These are phyloP conservation scores for Clepsis dumicolana DNA, from an alignment of 2,888 invertebrate species.

Conservation along the genomic window DNA sequence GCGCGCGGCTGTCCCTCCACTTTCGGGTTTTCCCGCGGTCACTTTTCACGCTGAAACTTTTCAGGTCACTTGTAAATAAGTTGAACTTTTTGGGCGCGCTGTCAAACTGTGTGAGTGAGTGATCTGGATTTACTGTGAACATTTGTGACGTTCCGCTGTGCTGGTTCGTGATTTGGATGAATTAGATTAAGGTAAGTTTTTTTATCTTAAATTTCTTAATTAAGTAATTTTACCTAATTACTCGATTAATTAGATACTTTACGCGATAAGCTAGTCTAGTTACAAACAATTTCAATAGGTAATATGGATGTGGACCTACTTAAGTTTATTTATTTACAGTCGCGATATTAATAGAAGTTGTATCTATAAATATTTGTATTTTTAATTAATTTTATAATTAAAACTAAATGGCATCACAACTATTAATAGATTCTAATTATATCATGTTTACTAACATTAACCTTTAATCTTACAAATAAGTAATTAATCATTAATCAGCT, in stretches of 20 bases:
- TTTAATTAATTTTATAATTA: constrained; percentile 30
- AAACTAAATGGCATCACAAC: background rate
- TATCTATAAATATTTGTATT: background rate
- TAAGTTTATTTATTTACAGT: background rate
- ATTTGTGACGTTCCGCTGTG: constrained; percentile 52
- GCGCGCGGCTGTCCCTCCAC: constrained; percentile 75
- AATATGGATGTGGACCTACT: no score
- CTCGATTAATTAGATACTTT: background rate
- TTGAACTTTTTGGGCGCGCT: constrained; percentile 52
- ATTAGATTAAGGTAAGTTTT: constrained; percentile 75
- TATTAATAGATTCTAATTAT: background rate
- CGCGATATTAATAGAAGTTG: background rate
- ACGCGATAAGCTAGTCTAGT: background rate
- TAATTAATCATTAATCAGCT: background rate
- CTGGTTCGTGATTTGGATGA: constrained; percentile 72
- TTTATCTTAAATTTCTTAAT: constrained; percentile 38
- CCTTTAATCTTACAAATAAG: constrained; percentile 6
- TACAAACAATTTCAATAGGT: background rate
- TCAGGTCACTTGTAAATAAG: constrained; percentile 60
- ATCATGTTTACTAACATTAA: constrained; percentile 15
- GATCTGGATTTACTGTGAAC: constrained; percentile 53
- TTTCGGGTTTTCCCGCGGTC: constrained; percentile 64
- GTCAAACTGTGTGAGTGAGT: constrained; percentile 58
- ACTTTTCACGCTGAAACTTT: constrained; percentile 67
- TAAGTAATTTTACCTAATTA: background rate